Base-by-base conservation (phyloP, 2,888 invertebrate genomes). In the Bruchidius siliquastri region DNA sequence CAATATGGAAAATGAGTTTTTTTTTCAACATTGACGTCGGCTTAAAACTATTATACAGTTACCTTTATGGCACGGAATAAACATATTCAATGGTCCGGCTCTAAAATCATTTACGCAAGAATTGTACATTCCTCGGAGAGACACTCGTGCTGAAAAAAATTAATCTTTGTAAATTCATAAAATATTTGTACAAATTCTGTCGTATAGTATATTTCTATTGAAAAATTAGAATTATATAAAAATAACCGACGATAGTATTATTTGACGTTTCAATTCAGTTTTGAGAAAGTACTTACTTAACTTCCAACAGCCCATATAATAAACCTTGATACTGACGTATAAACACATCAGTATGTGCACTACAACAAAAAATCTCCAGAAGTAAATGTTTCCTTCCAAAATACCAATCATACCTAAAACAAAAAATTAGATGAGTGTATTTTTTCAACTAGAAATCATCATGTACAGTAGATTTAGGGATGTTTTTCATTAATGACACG, bases 361-460 rank as follows among this genome's bases (percentile, higher is more conserved):
- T 0, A 92, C 82, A 0, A 93, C 92, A 86, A 96, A 96, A 20
- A 90, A 73, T 26, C 91, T 88, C 91, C 95, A 95, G 84, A 95
- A 95, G 30, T 86, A 87, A 30, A 89, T 82, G 71, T 89, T 90
- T 1, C 91, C 91, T 79, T 90, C 89, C 76, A 93, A 85, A 21
- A 93, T 92, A 1, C 94, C 94, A 79, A 90, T 86, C 82, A 92
- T 85, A 75, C 91, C 92, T 88, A 90, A 82, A 80, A 80, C 20
- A 68, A 21, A 68, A 72, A 30, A 69, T 6, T 70, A 70, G 71
- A 26, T 32, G 6, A 67, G 26, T 69, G 18, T 32, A 70, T 22
- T 20, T 20, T 67, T 22, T 68, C 20, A 67, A 72, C n/a, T n/a
- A n/a, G n/a, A n/a, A n/a, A n/a, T n/a, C n/a, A n/a, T n/a, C n/a